Evolutionary conservation across 2,888 invertebrate genomes (phyloP).

Genomic region (Erynnis tages): DNA sequence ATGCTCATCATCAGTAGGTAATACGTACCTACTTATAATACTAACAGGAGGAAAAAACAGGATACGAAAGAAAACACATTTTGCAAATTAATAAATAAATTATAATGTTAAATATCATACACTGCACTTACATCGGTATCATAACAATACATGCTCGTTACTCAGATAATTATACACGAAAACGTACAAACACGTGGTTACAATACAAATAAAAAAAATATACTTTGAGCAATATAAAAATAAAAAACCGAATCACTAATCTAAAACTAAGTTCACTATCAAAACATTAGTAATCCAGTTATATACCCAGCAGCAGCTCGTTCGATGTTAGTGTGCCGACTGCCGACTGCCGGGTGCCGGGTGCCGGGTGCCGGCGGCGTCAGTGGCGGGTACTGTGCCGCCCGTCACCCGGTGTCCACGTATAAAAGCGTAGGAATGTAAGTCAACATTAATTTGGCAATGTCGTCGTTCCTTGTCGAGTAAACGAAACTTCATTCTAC

Average conservation of each 20-base stretch:
- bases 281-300: slow-evolving; percentile 40
- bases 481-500: slow-evolving; percentile 14
- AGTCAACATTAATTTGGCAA: slow-evolving; percentile 60
- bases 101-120: slow-evolving; percentile 79
- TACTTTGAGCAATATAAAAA: slow-evolving; percentile 78
- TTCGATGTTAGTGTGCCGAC: background rate
- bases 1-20: too few relatives aligned
- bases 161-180: slow-evolving; percentile 68
- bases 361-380: too few relatives aligned
- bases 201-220: slow-evolving; percentile 61
- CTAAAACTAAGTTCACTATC: slow-evolving; percentile 52
- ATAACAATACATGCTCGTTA: slow-evolving; percentile 71
- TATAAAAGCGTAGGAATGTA: slow-evolving; percentile 65
- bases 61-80: slow-evolving; percentile 40
- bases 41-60: background rate
- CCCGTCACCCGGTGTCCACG: background rate
- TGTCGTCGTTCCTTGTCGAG: slow-evolving; percentile 41
- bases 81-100: slow-evolving; percentile 81
- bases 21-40: too few relatives aligned
- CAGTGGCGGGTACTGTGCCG: too few relatives aligned
- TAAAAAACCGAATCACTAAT: slow-evolving; percentile 74
- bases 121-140: slow-evolving; percentile 75
- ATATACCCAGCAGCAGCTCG: background rate
- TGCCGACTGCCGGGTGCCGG: background rate
- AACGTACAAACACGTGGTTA: slow-evolving; percentile 71